Base-by-base conservation (phyloP, 2,888 invertebrate species). In the Chelonus formosanus region DNA sequence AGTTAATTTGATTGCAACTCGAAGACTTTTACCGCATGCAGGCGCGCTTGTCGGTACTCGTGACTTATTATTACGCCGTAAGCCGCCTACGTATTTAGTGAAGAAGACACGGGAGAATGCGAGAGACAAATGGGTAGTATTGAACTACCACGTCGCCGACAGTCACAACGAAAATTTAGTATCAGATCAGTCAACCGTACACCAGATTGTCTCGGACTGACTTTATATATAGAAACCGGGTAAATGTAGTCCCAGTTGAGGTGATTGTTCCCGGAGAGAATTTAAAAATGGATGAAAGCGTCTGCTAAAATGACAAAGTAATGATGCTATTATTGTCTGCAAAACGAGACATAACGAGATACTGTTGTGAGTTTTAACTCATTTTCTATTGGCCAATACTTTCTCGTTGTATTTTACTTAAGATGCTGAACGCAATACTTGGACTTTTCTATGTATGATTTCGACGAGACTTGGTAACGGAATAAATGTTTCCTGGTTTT, bases 1-100 rank as follows among this genome's bases (percentile, higher is more conserved):
- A 73, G 74, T 74, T 66, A 71, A 73, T 74, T 74, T 74, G 73
- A 75, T 75, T 71, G 69, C 70, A 61, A 71, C 73, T 43, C 20
- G n/a, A 71, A 70, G 67, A 71, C 71, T 52, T 52, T 52, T 32
- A 34, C 34, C 31, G 52, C 52, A 32, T 52, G 32, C 7, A 52
- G 32, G 34, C 52, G 52, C 52, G 34, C 34, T 52, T 34, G 31
- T 52, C 10, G 48, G 74, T 71, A 69, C 74, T 73, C 64, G 75
- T 74, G 73, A 72, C 70, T 76, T 72, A 75, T 75, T 75, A 76
- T 76, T 70, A 72, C 73, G 69, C 63, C 68, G 62, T 71, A 70
- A 74, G 70, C 67, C 69, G 67, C 71, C 75, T 72, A 70, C 70
- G 72, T 74, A 71, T 71, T 72, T 75, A 70, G 69, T 67, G 68